A percentile compares a stretch with the other conserved stretches of the same genome.
phyloP scores from a whole-genome alignment of 2,113 vertebrate genomes.

The Edolisoma coerulescens region DNA sequence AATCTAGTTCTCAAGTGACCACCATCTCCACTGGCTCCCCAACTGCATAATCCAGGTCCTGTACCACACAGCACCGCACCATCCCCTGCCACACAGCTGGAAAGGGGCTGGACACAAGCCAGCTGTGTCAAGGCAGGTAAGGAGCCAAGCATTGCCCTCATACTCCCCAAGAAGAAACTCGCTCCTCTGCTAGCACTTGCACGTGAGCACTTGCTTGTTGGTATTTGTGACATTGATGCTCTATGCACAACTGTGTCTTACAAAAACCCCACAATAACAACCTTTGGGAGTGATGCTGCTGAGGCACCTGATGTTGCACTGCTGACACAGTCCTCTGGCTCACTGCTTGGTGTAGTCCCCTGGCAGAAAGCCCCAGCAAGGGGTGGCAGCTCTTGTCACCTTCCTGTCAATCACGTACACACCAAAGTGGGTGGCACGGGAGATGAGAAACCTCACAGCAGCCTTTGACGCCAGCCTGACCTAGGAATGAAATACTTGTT shows the following conservation, averaged over 20 bases:
- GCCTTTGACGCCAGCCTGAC: background rate
- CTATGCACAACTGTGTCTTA: background rate
- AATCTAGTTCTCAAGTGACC: background rate
- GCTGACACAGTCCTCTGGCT: background rate
- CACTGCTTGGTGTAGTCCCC: background rate
- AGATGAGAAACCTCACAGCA: background rate
- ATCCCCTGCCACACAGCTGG: background rate
- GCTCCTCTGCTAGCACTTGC: background rate
- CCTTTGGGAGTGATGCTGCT: background rate
- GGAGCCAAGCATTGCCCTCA: background rate
- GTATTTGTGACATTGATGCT: background rate
- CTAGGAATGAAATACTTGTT: background rate
- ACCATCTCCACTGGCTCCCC: background rate
- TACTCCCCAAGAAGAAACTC: background rate
- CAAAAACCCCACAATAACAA: background rate
- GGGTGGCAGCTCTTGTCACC: background rate
- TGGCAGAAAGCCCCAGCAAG: background rate
- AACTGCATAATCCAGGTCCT: background rate
- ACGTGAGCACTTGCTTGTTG: background rate
- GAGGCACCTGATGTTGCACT: background rate
- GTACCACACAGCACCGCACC: background rate
- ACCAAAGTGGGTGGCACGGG: rapidly evolving
- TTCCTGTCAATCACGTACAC: background rate
- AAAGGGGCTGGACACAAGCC: background rate
- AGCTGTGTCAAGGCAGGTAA: background rate